These are phyloP conservation scores for Limosa lapponica DNA, from an alignment of 2,797 vertebrate species.

Conservation along the genomic window DNA sequence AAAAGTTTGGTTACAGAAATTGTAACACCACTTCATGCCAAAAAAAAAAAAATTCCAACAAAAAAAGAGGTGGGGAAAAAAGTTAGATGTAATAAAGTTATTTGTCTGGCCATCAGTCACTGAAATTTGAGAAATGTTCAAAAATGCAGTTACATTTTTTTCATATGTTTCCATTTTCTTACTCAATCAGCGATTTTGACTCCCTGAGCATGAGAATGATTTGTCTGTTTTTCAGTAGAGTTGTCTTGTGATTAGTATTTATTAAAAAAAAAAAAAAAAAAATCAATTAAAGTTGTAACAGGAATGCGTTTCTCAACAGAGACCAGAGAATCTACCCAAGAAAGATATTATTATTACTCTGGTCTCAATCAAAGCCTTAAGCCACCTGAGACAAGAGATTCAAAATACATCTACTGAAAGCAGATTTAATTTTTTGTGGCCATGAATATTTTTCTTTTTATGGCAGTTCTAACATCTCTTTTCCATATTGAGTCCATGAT, in stretches of 20 bases:
- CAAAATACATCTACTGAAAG: neutral
- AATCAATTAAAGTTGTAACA: neutral
- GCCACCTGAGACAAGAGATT: neutral
- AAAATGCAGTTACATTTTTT: neutral
- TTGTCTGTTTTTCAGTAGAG: neutral
- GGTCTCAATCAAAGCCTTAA: neutral
- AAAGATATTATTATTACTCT: neutral
- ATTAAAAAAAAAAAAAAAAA: neutral
- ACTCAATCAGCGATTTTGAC: neutral
- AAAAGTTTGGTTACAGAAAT: neutral
- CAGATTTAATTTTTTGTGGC: neutral
- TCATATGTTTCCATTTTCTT: neutral
- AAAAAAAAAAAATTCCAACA: no score
- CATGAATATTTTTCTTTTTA: neutral
- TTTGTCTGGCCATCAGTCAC: neutral
- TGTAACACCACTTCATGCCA: neutral
- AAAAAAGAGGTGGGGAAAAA: fast-evolving
- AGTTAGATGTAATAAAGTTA: neutral
- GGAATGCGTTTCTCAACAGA: neutral
- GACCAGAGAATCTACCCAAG: neutral
- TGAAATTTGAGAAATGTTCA: neutral
- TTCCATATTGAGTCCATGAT: neutral
- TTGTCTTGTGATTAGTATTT: neutral
- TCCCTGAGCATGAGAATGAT: neutral
- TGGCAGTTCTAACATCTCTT: neutral